Conservation (phyloP, 2,888 invertebrate species). For the Cistogaster globosa region DNA sequence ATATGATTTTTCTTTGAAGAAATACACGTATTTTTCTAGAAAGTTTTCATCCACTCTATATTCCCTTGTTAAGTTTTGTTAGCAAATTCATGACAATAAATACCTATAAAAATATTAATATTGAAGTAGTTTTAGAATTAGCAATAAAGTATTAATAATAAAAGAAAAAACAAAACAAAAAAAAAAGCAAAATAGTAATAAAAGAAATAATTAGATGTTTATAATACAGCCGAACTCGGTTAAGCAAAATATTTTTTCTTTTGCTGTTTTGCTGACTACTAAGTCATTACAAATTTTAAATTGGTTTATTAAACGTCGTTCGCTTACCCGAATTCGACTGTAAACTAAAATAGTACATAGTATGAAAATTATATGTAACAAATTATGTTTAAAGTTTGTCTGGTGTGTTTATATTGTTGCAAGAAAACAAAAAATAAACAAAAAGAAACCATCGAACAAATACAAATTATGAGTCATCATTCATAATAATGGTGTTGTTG, state of each 20-base stretch:
- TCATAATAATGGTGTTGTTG: slow-evolving; percentile 31
- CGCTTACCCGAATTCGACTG: background rate
- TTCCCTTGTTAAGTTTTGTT: too few species aligned
- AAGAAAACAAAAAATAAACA: too few species aligned
- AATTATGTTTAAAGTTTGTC: slow-evolving; percentile 6
- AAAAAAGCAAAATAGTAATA: background rate
- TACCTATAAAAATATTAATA: background rate
- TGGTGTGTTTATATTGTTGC: slow-evolving; percentile 20
- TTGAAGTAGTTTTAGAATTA: background rate
- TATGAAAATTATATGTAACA: background rate
- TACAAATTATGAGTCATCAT: slow-evolving; percentile 62
- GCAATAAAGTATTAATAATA: slow-evolving; percentile 13
- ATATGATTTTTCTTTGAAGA: too few species aligned
- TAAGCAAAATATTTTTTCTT: too few species aligned
- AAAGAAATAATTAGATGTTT: background rate
- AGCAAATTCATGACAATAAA: background rate
- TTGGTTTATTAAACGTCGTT: too few species aligned
- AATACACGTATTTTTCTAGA: too few species aligned
- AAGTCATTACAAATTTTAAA: too few species aligned
- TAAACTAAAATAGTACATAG: slow-evolving; percentile 4
- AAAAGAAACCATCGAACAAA: slow-evolving; percentile 1
- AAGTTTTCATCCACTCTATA: too few species aligned
- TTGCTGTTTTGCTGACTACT: too few species aligned
- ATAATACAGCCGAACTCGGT: too few species aligned
- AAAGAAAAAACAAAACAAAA: slow-evolving; percentile 33